phyloP scores from a whole-genome alignment of 2,113 vertebrate genomes.

The Silurus asotus region DNA sequence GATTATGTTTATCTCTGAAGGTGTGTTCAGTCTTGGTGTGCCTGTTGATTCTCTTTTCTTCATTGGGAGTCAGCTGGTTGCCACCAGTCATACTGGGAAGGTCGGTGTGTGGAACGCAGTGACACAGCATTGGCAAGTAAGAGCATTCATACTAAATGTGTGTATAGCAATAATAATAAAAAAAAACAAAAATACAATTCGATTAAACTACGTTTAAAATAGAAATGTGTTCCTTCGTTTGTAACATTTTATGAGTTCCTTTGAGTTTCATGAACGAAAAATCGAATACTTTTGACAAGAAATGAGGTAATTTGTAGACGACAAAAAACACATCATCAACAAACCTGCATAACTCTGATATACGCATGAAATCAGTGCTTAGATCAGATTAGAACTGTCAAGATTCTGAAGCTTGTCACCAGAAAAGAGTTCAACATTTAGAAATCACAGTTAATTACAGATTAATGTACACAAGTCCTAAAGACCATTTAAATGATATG shows the following conservation, averaged over 20 bases:
- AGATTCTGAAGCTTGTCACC: neutral
- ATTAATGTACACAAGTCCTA: too few relatives aligned
- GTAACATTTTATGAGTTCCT: too few relatives aligned
- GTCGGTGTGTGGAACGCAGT: constrained; percentile 98
- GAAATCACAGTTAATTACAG: neutral
- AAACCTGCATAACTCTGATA: neutral
- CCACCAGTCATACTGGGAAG: constrained; percentile 96
- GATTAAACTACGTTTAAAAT: too few relatives aligned
- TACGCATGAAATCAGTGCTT: neutral
- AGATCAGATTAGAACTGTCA: neutral
- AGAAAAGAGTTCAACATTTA: neutral
- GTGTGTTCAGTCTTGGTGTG: constrained; percentile 93
- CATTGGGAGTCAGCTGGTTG: constrained; percentile 95
- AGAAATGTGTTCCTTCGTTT: neutral
- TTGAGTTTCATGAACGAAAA: too few relatives aligned
- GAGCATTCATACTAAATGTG: neutral
- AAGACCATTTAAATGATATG: too few relatives aligned
- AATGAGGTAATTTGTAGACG: neutral
- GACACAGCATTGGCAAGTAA: constrained; percentile 97
- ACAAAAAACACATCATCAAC: neutral
- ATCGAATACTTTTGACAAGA: too few relatives aligned
- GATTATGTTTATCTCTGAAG: constrained; percentile 61
- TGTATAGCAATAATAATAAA: neutral
- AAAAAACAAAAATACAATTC: too few relatives aligned
- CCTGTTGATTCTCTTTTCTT: constrained; percentile 98